Conservation (phyloP, 1,140 invertebrate genomes). For the Plectrocnemia conspersa region DNA sequence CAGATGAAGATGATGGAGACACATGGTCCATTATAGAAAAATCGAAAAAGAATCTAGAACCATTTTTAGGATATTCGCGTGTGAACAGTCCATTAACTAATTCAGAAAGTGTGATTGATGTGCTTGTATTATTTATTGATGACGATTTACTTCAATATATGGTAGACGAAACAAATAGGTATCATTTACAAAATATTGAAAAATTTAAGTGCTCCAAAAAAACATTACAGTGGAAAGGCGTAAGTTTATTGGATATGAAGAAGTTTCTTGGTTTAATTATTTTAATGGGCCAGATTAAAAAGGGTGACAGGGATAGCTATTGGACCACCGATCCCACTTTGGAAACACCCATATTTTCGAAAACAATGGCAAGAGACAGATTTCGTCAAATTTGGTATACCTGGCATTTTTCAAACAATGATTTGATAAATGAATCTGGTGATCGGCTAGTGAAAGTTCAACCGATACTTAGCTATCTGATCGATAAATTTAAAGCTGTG, state of each 20-base stretch:
- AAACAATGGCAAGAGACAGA: slow-evolving; percentile 25
- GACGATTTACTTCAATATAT: not conserved
- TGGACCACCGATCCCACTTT: slow-evolving; percentile 13
- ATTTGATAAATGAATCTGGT: not conserved
- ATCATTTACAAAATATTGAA: slow-evolving; percentile 1
- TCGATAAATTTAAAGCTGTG: slow-evolving; percentile 15
- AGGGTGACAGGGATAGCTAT: slow-evolving; percentile 10
- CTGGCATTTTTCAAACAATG: slow-evolving; percentile 28
- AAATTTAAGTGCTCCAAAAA: slow-evolving; percentile 3
- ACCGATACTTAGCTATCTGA: slow-evolving; percentile 26
- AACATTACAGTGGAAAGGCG: slow-evolving; percentile 1
- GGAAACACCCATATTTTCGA: slow-evolving; percentile 28
- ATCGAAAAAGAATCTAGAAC: not conserved
- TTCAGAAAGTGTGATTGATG: not conserved
- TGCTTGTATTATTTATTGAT: not conserved
- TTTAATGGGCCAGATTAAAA: slow-evolving; percentile 15
- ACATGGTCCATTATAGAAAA: not conserved
- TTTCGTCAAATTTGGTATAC: slow-evolving; percentile 21
- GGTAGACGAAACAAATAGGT: not conserved
- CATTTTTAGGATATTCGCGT: not conserved
- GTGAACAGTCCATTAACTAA: not conserved
- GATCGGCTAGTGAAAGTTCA: slow-evolving; percentile 17
- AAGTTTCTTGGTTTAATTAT: slow-evolving; percentile 21
- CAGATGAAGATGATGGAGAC: slow-evolving; percentile 1
- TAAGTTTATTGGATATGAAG: slow-evolving; percentile 11